Base-by-base conservation (phyloP, 30 jellyfish, hydroid and myxozoan genomes). In the Catostylus mosaicus region DNA sequence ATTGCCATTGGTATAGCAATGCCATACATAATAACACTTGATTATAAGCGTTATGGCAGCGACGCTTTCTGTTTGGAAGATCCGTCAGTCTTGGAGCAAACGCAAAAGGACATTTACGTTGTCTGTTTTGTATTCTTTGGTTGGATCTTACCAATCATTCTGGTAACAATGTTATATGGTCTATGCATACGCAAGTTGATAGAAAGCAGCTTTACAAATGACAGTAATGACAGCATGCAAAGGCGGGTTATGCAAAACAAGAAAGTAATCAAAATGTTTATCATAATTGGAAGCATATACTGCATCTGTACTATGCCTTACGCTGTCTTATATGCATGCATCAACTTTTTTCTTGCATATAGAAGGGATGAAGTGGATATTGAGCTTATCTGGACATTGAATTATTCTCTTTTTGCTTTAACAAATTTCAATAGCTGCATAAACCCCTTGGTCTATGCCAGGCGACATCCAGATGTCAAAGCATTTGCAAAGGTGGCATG, bases 391-490 rank as follows among this genome's bases (percentile, higher is more conserved):
- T 59, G 72, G 84, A 54, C 68, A 34, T 32, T 62, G 67, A 73
- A 85, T 50, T 85, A 85, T 64, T 56, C 88, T 23, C 73, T 85
- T 9, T 61, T 64, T 35, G 78, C 54, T 22, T 9, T 75, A 24
- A 72, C 84, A 30, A 71, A 35, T 29, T 12, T 63, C 64, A 85
- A 85, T 52, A 75, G 88, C 78, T 85, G 95, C 78, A 38, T 75
- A 36, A 85, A 85, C 51, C 95, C 95, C 1, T 19, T 85, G 36
- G 48, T 85, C 35, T 85, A 85, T 45, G 89, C 89, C 52, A 69
- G 52, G 59, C 30, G 76, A 81, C 81, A 83, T 22, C 62, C 66
- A 77, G 88, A 77, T 10, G 33, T 77, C 34, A 77, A 59, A 36
- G 34, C 26, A 14, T 54, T 77, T 60, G 78, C 35, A 47, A 16